These are phyloP conservation scores for Etheostoma cragini DNA, from an alignment of 2,113 vertebrate species.

Conservation along the genomic window DNA sequence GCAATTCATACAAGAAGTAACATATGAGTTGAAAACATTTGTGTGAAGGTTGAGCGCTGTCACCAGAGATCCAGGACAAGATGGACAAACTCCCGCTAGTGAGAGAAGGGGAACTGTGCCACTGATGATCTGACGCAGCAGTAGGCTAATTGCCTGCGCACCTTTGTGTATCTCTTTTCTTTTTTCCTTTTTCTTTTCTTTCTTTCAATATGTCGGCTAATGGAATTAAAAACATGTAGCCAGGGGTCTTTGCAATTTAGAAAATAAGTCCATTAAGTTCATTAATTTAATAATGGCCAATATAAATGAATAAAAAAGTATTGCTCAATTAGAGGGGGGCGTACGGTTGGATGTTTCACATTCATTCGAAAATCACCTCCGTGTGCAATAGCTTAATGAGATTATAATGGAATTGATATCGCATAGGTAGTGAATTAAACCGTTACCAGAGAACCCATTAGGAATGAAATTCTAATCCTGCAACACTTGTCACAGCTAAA, in stretches of 20 bases:
- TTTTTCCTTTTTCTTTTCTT: not conserved
- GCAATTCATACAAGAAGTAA: not conserved
- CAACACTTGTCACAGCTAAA: conserved; percentile 78
- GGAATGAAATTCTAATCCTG: conserved; percentile 74
- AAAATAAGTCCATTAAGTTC: conserved; percentile 83
- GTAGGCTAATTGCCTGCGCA: conserved; percentile 77
- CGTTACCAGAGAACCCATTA: conserved; percentile 79
- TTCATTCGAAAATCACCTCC: conserved; percentile 77
- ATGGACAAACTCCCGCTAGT: conserved; percentile 54
- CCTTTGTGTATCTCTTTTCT: conserved; percentile 38
- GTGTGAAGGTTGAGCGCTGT: conserved; percentile 56
- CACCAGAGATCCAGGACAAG: conserved; percentile 40
- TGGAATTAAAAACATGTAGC: conserved; percentile 81
- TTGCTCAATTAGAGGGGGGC: conserved; percentile 81
- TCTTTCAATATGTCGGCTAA: conserved; percentile 66
- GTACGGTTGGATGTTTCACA: conserved; percentile 73
- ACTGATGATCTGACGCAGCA: conserved; percentile 74
- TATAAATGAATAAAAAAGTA: conserved; percentile 84
- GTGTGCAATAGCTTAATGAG: conserved; percentile 82
- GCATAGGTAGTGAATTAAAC: conserved; percentile 83
- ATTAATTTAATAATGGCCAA: conserved; percentile 86
- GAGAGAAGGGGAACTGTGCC: conserved; percentile 49
- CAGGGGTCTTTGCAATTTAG: conserved; percentile 78
- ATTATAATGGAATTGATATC: conserved; percentile 84
- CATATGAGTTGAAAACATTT: not conserved